These are phyloP conservation scores for Polyommatus icarus DNA, from an alignment of 2,888 invertebrate species.

Conservation along the genomic window DNA sequence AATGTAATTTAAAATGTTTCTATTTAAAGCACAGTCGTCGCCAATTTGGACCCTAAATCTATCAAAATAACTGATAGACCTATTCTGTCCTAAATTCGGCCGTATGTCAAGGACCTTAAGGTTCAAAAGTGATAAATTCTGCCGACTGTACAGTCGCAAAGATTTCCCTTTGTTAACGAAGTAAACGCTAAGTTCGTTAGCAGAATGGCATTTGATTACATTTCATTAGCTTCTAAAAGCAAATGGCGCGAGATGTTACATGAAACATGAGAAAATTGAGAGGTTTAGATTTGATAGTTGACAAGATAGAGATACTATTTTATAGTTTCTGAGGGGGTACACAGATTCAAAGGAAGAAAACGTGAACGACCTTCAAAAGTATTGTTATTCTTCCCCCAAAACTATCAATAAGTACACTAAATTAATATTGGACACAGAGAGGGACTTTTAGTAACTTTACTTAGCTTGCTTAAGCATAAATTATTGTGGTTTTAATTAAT, in stretches of 20 bases:
- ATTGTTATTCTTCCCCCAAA: too few relatives aligned
- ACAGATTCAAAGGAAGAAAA: too few relatives aligned
- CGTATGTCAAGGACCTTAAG: neutral
- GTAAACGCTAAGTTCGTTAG: neutral
- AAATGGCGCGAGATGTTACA: constrained; percentile 9
- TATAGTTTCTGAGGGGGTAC: too few relatives aligned
- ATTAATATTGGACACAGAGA: too few relatives aligned
- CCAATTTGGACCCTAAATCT: neutral
- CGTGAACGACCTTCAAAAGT: too few relatives aligned
- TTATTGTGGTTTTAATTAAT: too few relatives aligned
- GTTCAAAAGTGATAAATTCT: neutral
- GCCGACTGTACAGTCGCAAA: neutral
- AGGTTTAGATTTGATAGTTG: neutral
- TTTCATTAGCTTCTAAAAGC: constrained; percentile 20
- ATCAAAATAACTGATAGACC: neutral
- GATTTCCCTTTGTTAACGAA: neutral
- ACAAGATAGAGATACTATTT: neutral
- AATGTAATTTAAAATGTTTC: neutral
- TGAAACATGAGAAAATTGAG: neutral
- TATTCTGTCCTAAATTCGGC: neutral
- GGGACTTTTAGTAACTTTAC: too few relatives aligned
- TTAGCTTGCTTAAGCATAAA: too few relatives aligned
- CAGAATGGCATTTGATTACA: constrained; percentile 1
- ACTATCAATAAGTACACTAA: too few relatives aligned
- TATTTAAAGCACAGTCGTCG: neutral